phyloP scores from a whole-genome alignment of 2,797 vertebrate genomes.

The Ibycter americanus region DNA sequence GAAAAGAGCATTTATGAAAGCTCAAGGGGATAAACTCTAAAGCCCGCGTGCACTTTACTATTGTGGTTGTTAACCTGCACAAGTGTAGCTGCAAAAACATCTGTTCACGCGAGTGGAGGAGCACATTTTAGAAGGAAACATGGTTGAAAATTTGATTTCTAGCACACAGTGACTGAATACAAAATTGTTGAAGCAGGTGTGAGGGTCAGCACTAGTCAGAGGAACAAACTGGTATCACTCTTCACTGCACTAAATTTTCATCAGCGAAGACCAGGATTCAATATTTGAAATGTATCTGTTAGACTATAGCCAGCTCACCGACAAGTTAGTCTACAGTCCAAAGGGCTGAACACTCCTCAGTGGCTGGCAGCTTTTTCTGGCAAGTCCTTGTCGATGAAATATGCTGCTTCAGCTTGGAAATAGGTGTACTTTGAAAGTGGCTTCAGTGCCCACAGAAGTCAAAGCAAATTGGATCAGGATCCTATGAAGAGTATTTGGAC shows the following conservation, averaged over 20 bases:
- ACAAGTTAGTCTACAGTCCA: neutral
- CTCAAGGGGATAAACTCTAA: constrained; percentile 53
- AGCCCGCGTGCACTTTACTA: constrained; percentile 24
- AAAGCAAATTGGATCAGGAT: neutral
- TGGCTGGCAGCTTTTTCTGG: neutral
- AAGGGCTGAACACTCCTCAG: neutral
- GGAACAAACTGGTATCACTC: neutral
- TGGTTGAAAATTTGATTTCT: neutral
- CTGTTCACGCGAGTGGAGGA: neutral
- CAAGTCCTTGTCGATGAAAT: neutral
- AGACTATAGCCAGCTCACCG: neutral
- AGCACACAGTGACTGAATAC: neutral
- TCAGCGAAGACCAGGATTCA: neutral
- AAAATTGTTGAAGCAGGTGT: neutral
- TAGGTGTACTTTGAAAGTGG: neutral
- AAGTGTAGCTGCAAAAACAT: constrained; percentile 27
- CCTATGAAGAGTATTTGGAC: neutral
- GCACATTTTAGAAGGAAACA: neutral
- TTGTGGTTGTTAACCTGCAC: constrained; percentile 44
- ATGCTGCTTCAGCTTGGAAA: neutral
- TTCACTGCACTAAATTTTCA: neutral
- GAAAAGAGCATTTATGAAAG: constrained; percentile 42
- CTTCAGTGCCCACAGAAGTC: neutral
- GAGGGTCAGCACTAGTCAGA: neutral
- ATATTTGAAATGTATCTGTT: neutral